Conservation (phyloP, 2,113 vertebrate genomes). For the Lepus americanus region DNA sequence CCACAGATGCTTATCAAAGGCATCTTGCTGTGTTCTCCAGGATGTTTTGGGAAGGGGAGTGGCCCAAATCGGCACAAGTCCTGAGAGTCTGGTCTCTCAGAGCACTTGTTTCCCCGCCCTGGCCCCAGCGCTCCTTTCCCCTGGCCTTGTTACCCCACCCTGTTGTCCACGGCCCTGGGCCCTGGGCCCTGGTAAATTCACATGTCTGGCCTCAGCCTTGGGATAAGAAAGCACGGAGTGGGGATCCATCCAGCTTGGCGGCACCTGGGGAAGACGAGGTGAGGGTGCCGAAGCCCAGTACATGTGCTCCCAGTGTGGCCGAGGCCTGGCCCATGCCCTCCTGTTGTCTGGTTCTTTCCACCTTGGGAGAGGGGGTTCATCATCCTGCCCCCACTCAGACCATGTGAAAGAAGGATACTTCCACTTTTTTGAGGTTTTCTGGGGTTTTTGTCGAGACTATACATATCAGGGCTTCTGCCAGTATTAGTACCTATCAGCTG, state of each 20-base stretch:
- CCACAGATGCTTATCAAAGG: not conserved
- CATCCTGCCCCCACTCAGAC: not conserved
- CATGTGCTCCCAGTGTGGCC: not conserved
- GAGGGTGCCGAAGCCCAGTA: not conserved
- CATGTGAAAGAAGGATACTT: not conserved
- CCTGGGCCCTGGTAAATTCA: not conserved
- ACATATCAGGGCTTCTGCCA: not conserved
- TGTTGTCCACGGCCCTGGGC: not conserved
- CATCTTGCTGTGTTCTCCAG: slow-evolving; percentile 32
- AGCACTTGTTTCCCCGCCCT: slow-evolving; percentile 43
- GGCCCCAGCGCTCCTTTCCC: not conserved
- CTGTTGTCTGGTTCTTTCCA: not conserved
- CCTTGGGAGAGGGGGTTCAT: not conserved
- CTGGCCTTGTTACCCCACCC: not conserved
- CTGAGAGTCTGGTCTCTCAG: slow-evolving; percentile 45
- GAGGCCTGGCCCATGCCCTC: not conserved
- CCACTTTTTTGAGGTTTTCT: not conserved
- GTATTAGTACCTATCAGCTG: not conserved
- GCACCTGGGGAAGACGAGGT: not conserved
- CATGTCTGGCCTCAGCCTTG: not conserved
- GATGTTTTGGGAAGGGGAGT: slow-evolving; percentile 56
- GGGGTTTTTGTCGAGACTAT: not conserved
- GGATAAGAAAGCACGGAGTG: not conserved
- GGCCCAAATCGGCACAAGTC: slow-evolving; percentile 6
- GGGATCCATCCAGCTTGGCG: too few species aligned